A percentile compares a stretch with the other conserved stretches of the same genome.
These are phyloP conservation scores for Leptonema lineaticorne DNA, from an alignment of 1,140 invertebrate species.

Conservation along the genomic window DNA sequence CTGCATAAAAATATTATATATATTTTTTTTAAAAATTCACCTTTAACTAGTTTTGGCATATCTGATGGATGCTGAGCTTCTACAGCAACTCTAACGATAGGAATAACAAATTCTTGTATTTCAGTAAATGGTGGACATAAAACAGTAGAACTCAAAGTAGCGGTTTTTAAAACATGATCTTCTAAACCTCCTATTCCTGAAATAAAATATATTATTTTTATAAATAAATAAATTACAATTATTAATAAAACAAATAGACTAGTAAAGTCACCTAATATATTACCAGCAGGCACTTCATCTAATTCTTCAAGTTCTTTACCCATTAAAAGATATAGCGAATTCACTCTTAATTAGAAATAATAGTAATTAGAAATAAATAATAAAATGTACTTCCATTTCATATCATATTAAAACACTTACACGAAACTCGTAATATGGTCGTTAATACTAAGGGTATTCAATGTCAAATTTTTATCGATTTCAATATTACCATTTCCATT, in stretches of 20 bases:
- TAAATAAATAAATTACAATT: not conserved
- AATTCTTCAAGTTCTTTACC: slow-evolving; percentile 86
- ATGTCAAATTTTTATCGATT: slow-evolving; percentile 57
- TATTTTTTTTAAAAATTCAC: slow-evolving; percentile 47
- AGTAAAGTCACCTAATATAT: slow-evolving; percentile 69
- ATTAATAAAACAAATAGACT: not conserved
- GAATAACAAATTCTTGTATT: slow-evolving; percentile 74
- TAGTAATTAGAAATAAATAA: not conserved
- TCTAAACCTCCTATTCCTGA: slow-evolving; percentile 84
- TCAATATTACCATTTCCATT: slow-evolving; percentile 48
- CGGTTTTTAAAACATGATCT: slow-evolving; percentile 85
- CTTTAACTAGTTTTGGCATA: slow-evolving; percentile 78
- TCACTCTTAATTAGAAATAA: slow-evolving; percentile 30
- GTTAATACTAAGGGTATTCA: slow-evolving; percentile 68
- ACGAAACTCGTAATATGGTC: slow-evolving; percentile 56
- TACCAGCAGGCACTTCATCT: slow-evolving; percentile 81
- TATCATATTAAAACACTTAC: slow-evolving; percentile 46
- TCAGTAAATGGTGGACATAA: slow-evolving; percentile 90
- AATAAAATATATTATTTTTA: slow-evolving; percentile 39
- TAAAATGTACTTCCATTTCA: slow-evolving; percentile 9
- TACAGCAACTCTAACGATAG: slow-evolving; percentile 93
- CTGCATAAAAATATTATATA: too few relatives aligned
- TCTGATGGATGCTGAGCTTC: slow-evolving; percentile 84
- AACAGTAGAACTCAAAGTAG: slow-evolving; percentile 81
- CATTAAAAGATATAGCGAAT: slow-evolving; percentile 83